Evolutionary conservation across 1,140 invertebrate species (phyloP), one percentile per base, ranked within the genome.

Genomic region (Aricia agestis): DNA sequence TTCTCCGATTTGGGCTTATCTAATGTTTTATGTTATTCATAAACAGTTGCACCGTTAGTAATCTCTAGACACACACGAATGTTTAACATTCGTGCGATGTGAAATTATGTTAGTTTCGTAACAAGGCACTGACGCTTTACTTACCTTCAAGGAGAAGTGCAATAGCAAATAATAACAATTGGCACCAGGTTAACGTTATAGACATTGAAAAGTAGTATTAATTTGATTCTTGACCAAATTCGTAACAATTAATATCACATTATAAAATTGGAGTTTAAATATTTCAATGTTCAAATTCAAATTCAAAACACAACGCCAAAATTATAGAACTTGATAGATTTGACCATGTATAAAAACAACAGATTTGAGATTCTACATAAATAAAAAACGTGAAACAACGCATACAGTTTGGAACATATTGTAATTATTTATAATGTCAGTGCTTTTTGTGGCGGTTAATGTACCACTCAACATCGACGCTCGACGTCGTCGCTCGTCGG

Each of bases 91-190:
- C 57, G 67, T 75, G 74, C 72, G 73, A 75, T 74, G 68, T 74
- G 65, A 57, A 69, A 78, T 70, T 70, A 69, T 74, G 74, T 78
- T 74, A 71, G 72, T 73, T 76, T 77, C 77, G 75, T 72, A 69
- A 78, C 76, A 84, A 85, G 83, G 82, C 81, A 85, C 80, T 84
- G 77, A 75, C 80, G 57, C 59, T 36, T 31, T 63, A 69, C 68
- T 32, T 59, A 61, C 32, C 31, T 69, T 63, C 58, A 17, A 69
- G 59, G 31, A 15, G 71, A 71, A 72, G 74, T 71, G 66, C 57
- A 67, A 61, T 18, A 69, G 32, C 11, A 18, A 17, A 41, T 32
- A 17, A 58, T 10, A 19, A 36, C 32, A 72, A 13, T 58, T 19
- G 19, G 36, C 65, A 67, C 25, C 41, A 57, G 65, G 68, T 45